Evolutionary conservation across 2,797 vertebrate genomes (phyloP).

Genomic region (Lepilemur septentrionalis): DNA sequence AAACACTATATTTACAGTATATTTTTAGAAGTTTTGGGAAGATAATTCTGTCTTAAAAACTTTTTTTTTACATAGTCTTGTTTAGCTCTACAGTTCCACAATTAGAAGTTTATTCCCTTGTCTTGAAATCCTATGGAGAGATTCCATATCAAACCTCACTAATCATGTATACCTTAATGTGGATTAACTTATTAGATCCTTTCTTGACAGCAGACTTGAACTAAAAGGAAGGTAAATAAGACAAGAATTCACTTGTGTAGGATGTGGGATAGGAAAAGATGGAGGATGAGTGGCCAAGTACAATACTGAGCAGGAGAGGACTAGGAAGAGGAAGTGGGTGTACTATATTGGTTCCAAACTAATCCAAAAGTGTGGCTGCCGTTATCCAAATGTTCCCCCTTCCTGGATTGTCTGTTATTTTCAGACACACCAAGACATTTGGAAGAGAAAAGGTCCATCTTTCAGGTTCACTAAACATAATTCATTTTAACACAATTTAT

Average conservation of each 20-base stretch:
- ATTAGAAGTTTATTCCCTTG: not conserved
- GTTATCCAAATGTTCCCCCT: not conserved
- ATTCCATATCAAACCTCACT: not conserved
- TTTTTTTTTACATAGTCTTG: not conserved
- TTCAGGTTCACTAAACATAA: slow-evolving; percentile 13
- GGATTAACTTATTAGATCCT: not conserved
- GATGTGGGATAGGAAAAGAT: not conserved
- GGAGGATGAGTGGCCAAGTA: not conserved
- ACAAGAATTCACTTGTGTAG: not conserved
- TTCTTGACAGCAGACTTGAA: not conserved
- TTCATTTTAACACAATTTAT: slow-evolving; percentile 38
- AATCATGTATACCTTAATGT: not conserved
- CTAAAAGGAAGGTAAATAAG: not conserved
- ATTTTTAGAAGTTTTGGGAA: not conserved
- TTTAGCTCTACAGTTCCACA: not conserved
- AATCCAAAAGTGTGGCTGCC: not conserved
- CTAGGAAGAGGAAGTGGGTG: not conserved
- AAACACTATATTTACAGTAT: not conserved
- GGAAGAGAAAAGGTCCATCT: not conserved
- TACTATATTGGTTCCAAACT: not conserved
- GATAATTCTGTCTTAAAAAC: not conserved
- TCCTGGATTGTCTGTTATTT: not conserved
- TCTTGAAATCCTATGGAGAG: not conserved
- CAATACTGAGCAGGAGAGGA: not conserved
- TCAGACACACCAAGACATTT: not conserved